Base-by-base conservation (phyloP, 2,797 vertebrate species). In the Sciaenops ocellatus region DNA sequence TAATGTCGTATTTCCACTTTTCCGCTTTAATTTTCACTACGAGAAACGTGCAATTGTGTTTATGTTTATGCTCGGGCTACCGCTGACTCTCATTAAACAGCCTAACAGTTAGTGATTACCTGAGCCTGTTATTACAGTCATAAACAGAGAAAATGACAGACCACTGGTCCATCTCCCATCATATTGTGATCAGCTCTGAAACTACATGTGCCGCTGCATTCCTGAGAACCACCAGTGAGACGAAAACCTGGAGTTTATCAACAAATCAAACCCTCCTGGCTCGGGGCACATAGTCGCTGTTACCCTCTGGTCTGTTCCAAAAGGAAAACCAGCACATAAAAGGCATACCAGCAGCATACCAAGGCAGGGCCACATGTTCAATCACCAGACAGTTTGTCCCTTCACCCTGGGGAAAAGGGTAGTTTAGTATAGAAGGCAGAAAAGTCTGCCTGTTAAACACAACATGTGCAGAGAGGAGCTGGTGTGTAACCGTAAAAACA, bases 301-400 rank as follows among this genome's bases (percentile, higher is more conserved):
- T 68, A 48, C 68, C 68, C 69, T 79, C 48, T 42, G 56, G 66
- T 75, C 69, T 59, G 55, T 44, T 68, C 56, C 41, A 20, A 47
- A 66, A 41, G 57, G 69, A 65, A 76, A 79, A 65, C 3, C 60
- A 62, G 62, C 72, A 90, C 87, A 91, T 92, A 74, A 92, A 93
- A 93, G 89, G 63, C 87, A 92, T 88, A 93, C 79, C 90, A 66
- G 85, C 76, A 81, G 64, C 84, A 89, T 84, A 84, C 83, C 70
- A 42, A 67, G 70, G 64, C 71, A 50, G 5, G 2, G 83, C 87
- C 89, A 90, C 89, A 88, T 91, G 88, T 82, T 84, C 76, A 73
- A 68, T 85, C 77, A 54, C 42, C 74, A 77, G 54, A 78, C 69
- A 78, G 83, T 69, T 59, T 73, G 73, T 83, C 76, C 69, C 66